These are phyloP conservation scores for Tenebrosternarchus preto DNA, from an alignment of 2,113 vertebrate species.

Conservation along the genomic window DNA sequence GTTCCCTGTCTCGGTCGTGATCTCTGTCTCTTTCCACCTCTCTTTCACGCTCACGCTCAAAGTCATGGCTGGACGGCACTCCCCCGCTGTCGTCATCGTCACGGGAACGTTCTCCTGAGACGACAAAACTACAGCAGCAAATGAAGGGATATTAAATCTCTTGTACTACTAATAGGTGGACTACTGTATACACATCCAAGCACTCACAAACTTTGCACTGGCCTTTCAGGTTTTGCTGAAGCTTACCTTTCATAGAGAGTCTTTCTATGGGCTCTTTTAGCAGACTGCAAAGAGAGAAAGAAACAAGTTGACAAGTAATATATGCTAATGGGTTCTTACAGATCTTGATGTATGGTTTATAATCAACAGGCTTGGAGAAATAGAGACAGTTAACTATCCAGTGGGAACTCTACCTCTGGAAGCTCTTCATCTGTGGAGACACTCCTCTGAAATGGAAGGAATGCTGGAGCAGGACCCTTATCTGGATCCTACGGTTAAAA, in stretches of 20 bases:
- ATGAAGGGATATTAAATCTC: not conserved
- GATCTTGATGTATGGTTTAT: not conserved
- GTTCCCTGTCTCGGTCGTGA: slow-evolving; percentile 44
- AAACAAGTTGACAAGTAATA: slow-evolving; percentile 3
- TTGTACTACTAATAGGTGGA: not conserved
- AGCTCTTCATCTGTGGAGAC: slow-evolving; percentile 85
- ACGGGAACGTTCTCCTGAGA: slow-evolving; percentile 77
- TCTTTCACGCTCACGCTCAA: slow-evolving; percentile 63
- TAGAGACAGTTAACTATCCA: not conserved
- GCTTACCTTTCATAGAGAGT: slow-evolving; percentile 87
- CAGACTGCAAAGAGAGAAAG: slow-evolving; percentile 67
- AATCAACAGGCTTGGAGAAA: not conserved
- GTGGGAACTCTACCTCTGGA: slow-evolving; percentile 74
- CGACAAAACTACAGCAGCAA: slow-evolving; percentile 79
- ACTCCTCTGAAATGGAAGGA: slow-evolving; percentile 89
- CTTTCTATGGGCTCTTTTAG: slow-evolving; percentile 84
- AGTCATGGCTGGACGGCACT: slow-evolving; percentile 57
- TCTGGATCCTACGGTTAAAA: slow-evolving; percentile 80
- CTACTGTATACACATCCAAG: not conserved
- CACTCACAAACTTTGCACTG: no score
- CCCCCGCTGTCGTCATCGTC: slow-evolving; percentile 67
- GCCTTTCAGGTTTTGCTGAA: not conserved
- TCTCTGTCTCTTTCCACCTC: slow-evolving; percentile 56
- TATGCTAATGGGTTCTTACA: not conserved
- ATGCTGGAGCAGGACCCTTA: slow-evolving; percentile 84